Evolutionary conservation across 1,140 invertebrate species (phyloP).

Genomic region (Aradophagus sp.): DNA sequence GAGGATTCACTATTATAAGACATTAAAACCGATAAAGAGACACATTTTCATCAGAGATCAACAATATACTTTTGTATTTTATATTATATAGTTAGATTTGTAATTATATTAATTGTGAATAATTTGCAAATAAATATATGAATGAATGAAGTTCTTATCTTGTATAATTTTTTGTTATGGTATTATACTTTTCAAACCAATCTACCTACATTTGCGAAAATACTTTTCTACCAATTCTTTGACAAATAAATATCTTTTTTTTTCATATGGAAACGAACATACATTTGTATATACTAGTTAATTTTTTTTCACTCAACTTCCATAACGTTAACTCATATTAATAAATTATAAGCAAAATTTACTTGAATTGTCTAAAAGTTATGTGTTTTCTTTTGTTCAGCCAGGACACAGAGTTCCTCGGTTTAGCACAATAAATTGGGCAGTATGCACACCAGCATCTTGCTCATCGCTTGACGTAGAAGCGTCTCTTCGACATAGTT

Average conservation of each 20-base stretch:
- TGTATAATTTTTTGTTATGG: not conserved
- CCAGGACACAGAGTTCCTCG: slow-evolving; percentile 80
- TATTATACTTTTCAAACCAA: no score
- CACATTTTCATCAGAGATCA: slow-evolving; percentile 17
- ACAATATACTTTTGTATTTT: slow-evolving; percentile 30
- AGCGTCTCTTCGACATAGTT: slow-evolving; percentile 72
- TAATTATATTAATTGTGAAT: slow-evolving; percentile 15
- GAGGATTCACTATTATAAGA: no score
- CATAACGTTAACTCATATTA: no score
- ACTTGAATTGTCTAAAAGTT: no score
- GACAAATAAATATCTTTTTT: no score
- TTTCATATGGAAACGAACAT: no score
- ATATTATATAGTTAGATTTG: slow-evolving; percentile 22
- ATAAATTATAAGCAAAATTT: no score
- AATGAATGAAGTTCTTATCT: no score
- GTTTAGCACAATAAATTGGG: slow-evolving; percentile 79
- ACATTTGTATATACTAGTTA: no score
- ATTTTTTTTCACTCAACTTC: no score
- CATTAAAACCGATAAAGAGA: not conserved
- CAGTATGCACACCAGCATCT: slow-evolving; percentile 77
- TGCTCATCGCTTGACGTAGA: slow-evolving; percentile 77
- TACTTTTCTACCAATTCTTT: no score
- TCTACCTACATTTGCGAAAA: no score
- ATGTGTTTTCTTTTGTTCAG: slow-evolving; percentile 65
- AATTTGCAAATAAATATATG: slow-evolving; percentile 25